These are phyloP conservation scores for Bicyclus anynana DNA, from an alignment of 1,140 invertebrate species.

Conservation along the genomic window DNA sequence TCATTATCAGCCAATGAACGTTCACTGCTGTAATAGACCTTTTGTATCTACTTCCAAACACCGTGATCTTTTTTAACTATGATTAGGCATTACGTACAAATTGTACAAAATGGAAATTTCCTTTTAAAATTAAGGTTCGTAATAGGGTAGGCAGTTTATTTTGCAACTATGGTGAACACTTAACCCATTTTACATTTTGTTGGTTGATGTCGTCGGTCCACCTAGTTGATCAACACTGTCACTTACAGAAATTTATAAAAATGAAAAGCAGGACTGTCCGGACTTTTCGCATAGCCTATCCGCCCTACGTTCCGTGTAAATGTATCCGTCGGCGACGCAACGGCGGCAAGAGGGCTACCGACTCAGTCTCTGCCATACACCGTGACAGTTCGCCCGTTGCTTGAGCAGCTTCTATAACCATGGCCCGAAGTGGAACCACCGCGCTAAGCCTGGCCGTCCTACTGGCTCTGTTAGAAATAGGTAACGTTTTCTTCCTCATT, in stretches of 20 bases:
- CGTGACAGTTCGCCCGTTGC: slow-evolving; percentile 38
- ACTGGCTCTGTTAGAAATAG: slow-evolving; percentile 54
- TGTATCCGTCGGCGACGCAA: slow-evolving; percentile 53
- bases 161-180: too few species aligned
- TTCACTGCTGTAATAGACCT: too few species aligned
- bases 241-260: background rate
- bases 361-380: slow-evolving; percentile 48
- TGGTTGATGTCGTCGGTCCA: too few species aligned
- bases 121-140: too few species aligned
- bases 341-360: slow-evolving; percentile 41
- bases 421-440: slow-evolving; percentile 49
- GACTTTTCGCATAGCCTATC: slow-evolving; percentile 1
- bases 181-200: too few species aligned
- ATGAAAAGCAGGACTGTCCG: slow-evolving; percentile 7
- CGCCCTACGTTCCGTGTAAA: slow-evolving; percentile 49
- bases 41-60: too few species aligned
- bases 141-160: too few species aligned
- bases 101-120: too few species aligned
- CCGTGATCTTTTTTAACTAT: too few species aligned
- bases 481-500: slow-evolving; percentile 23
- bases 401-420: slow-evolving; percentile 23
- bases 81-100: too few species aligned
- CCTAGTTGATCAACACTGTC: too few species aligned
- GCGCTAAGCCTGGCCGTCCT: slow-evolving; percentile 46
- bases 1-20: too few species aligned